Base-by-base conservation (phyloP, 2,113 vertebrate species). In the Rhadina sibilatrix region DNA sequence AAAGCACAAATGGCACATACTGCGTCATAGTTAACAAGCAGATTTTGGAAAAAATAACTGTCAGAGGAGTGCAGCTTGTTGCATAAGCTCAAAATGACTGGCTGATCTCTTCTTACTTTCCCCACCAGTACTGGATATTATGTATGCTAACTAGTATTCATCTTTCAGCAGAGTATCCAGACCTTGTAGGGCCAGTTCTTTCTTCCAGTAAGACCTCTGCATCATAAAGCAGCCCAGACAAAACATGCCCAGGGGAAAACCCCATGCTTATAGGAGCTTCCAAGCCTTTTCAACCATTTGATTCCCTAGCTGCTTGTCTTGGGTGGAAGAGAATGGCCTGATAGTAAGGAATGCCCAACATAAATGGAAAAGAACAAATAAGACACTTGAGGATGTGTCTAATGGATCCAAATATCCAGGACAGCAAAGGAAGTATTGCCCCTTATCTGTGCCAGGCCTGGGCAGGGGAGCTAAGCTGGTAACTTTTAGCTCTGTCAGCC, bases 151-250 rank as follows among this genome's bases (percentile, higher is more conserved):
- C 44, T 52, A 63, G n/a, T 69, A 77, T 54, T 93, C 63, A 28
- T 79, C 46, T 72, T 50, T 95, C 82, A 74, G 38, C 40, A 38
- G 66, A 75, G 52, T 70, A 71, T 57, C 35, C 85, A 77, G 83
- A 90, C 61, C 71, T 83, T 68, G 78, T 61, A 92, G 79, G 79
- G 63, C 80, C 74, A 94, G 74, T 94, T 96, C 35, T 94, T 90
- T 95, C 72, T 92, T 83, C 40, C 56, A 84, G 40, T 78, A 87
- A 90, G 47, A 83, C 13, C 56, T 86, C 80, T 96, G 59, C 69
- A 74, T 88, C 65, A 61, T 90, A 76, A 94, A 95, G 64, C 5
- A 5, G 18, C 70, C 47, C 79, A 95, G 74, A 84, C 44, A 79
- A 71, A 89, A 88, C 40, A 83, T 63, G 71, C 85, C 63, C 38